Base-by-base conservation (phyloP, 2,888 invertebrate species). In the Amiota mariae region DNA sequence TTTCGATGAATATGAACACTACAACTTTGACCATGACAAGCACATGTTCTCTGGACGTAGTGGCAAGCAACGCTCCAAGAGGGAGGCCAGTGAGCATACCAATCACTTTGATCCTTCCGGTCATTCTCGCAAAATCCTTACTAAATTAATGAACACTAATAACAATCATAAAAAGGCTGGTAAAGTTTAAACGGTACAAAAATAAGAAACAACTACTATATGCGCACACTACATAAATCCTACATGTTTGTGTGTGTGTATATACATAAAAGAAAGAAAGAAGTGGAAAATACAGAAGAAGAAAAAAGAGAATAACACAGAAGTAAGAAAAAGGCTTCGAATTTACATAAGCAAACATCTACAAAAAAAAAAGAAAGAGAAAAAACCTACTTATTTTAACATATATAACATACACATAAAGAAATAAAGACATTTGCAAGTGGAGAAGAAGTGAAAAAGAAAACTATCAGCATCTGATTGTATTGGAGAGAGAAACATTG, bases 21-120 rank as follows among this genome's bases (percentile, higher is more conserved):
- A 96, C 92, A 97, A 97, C 91, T 97, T 95, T 90, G 96, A 96
- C 85, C 94, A 95, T 92, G 97, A 97, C 90, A 97, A 97, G 91
- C 94, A 95, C 89, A 93, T 97, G 78, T 94, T 94, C 90, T 93
- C 94, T 61, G 95, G 95, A 36, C 96, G 96, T 91, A 94, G 96
- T 88, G 98, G 98, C 77, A 97, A 98, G 89, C 96, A 97, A 86
- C 92, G 97, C 80, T 93, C 94, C 75, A 97, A 98, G 92, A 95
- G 94, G 89, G 98, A 98, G 91, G 96, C 94, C 63, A 93, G 91
- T 87, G 94, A 94, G 82, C 96, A 98, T 90, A 97, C 97, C 59
- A 97, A 98, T 91, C 97, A 96, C 90, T 93, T 93, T 90, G 97
- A 98, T 90, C 97, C 97, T 77, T 94, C 93, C 87, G 98, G 98